Percentiles rank a stretch among this genome's conserved stretches.
Evolutionary conservation across 2,888 invertebrate genomes (phyloP).

Genomic region (Mylabris sibirica): DNA sequence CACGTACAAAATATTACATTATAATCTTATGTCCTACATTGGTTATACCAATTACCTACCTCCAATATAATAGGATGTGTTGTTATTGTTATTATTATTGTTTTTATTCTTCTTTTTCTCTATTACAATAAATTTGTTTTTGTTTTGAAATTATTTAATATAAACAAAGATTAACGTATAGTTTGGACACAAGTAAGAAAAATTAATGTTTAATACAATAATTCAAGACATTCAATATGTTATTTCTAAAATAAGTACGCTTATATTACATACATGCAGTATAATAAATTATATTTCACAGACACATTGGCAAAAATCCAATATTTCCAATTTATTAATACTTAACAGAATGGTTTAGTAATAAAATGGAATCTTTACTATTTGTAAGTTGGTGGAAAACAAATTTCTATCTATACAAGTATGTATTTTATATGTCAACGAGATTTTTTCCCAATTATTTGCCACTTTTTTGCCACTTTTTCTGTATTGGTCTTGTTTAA

Average conservation of each 20-base stretch:
- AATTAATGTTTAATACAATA: background rate
- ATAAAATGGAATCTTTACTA: background rate
- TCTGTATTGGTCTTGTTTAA: background rate
- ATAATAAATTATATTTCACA: conserved; percentile 42
- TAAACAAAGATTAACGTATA: background rate
- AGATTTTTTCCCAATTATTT: too few species aligned
- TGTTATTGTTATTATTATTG: conserved; percentile 13
- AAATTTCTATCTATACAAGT: background rate
- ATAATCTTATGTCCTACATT: conserved; percentile 7
- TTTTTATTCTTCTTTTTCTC: background rate
- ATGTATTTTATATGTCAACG: background rate
- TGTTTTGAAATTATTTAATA: background rate
- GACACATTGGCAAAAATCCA: conserved; percentile 42
- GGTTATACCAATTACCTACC: conserved; percentile 8
- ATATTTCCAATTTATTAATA: conserved; percentile 41
- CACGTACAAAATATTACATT: conserved; percentile 5
- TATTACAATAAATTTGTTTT: background rate
- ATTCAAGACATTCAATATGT: conserved; percentile 18
- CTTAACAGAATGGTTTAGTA: conserved; percentile 28
- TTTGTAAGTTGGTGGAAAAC: background rate
- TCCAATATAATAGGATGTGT: conserved; percentile 11
- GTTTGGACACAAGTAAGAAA: background rate
- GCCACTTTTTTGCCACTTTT: too few species aligned
- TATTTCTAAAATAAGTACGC: conserved; percentile 26
- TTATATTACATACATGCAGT: conserved; percentile 24